phyloP scores from a whole-genome alignment of 2,888 invertebrate genomes.

The Heteropelma amictum region DNA sequence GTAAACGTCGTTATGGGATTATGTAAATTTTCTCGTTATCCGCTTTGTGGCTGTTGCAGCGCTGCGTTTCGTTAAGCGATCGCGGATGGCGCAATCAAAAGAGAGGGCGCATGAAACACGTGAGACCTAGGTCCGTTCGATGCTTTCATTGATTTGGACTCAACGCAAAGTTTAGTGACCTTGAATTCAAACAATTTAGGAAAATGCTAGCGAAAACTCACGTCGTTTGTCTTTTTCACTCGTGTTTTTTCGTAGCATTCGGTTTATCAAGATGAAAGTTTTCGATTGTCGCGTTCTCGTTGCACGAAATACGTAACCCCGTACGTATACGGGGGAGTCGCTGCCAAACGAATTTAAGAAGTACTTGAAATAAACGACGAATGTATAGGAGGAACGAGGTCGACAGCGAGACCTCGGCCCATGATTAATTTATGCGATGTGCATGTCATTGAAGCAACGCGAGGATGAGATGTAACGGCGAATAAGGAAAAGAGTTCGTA shows the following conservation, averaged over 20 bases:
- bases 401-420: slow-evolving; percentile 19
- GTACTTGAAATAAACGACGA: slow-evolving; percentile 57
- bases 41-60: slow-evolving; percentile 46
- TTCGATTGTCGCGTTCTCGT: slow-evolving; percentile 4
- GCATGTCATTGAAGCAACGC: slow-evolving; percentile 47
- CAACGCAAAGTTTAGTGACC: too few relatives aligned
- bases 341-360: slow-evolving; percentile 57
- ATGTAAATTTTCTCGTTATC: slow-evolving; percentile 63
- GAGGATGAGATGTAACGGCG: not conserved
- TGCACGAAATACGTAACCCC: slow-evolving; percentile 12
- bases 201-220: too few relatives aligned
- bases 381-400: slow-evolving; percentile 51
- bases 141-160: too few relatives aligned
- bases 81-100: slow-evolving; percentile 16
- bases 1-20: slow-evolving; percentile 62
- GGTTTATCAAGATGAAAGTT: too few relatives aligned
- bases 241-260: too few relatives aligned
- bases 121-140: too few relatives aligned
- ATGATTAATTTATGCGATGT: slow-evolving; percentile 57
- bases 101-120: not conserved
- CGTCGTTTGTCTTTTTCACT: too few relatives aligned
- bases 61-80: slow-evolving; percentile 5
- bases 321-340: not conserved
- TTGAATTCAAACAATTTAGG: too few relatives aligned
- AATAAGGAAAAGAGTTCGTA: slow-evolving; percentile 8